These are phyloP conservation scores for Dastarcus helophoroides DNA, from an alignment of 2,888 invertebrate species.

Conservation along the genomic window DNA sequence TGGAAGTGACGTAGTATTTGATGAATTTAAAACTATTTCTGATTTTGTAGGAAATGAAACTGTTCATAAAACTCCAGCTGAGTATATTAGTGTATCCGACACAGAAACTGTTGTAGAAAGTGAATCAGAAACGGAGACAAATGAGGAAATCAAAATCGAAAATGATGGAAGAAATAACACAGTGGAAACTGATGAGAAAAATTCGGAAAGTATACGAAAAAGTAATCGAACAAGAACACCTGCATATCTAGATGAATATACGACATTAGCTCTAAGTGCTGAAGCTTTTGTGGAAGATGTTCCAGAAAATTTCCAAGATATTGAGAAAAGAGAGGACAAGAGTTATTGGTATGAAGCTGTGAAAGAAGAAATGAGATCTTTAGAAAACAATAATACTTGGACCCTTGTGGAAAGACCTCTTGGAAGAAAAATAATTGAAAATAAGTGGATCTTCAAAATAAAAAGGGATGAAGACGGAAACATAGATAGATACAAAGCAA, in stretches of 20 bases:
- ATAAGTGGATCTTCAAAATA: slow-evolving; percentile 17
- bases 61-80: too few relatives aligned
- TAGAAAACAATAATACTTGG: slow-evolving; percentile 17
- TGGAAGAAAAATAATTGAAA: slow-evolving; percentile 13
- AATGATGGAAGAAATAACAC: too few relatives aligned
- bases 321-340: too few relatives aligned
- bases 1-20: slow-evolving; percentile 17
- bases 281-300: slow-evolving; percentile 12
- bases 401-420: slow-evolving; percentile 10
- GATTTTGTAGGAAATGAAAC: too few relatives aligned
- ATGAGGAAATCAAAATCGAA: too few relatives aligned
- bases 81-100: too few relatives aligned
- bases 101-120: too few relatives aligned
- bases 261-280: slow-evolving; percentile 6
- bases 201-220: too few relatives aligned
- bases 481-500: slow-evolving; percentile 19
- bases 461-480: slow-evolving; percentile 15
- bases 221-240: slow-evolving; percentile 7
- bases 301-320: slow-evolving; percentile 9
- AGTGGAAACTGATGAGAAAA: too few relatives aligned
- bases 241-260: slow-evolving; percentile 9
- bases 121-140: too few relatives aligned
- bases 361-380: slow-evolving; percentile 16
- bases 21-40: too few relatives aligned
- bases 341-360: slow-evolving; percentile 16